Evolutionary conservation across 2,797 vertebrate genomes (phyloP).

Genomic region (Malacoraja senta): DNA sequence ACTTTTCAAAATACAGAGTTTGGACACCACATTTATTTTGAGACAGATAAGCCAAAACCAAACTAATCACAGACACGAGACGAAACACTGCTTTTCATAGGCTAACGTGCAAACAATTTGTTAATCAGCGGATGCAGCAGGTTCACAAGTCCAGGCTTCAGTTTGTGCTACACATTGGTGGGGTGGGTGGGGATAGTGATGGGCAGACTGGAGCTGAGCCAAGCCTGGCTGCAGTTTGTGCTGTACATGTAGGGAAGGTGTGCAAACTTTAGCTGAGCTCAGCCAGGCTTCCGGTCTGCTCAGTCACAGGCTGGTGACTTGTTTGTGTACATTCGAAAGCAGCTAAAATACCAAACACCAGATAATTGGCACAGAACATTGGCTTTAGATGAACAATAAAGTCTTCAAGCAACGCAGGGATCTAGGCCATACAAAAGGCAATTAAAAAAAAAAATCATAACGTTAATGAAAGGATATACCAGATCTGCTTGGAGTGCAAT

Average conservation of each 20-base stretch:
- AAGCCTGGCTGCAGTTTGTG: conserved; percentile 5
- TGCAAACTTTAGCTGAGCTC: conserved; percentile 27
- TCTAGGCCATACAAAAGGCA: neutral
- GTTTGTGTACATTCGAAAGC: conserved; percentile 25
- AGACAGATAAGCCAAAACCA: conserved; percentile 34
- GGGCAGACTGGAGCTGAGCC: neutral
- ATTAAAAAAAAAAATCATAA: neutral
- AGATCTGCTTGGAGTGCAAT: neutral
- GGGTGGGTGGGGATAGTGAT: neutral
- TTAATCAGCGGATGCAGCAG: conserved; percentile 20
- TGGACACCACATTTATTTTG: conserved; percentile 34
- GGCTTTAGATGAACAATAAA: conserved; percentile 22
- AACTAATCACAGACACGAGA: conserved; percentile 35
- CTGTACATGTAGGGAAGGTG: conserved; percentile 3
- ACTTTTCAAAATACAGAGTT: conserved; percentile 36
- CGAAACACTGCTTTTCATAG: conserved; percentile 30
- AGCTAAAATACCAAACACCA: conserved; percentile 31
- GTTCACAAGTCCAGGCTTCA: conserved; percentile 1
- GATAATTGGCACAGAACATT: conserved; percentile 31
- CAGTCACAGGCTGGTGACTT: conserved; percentile 24
- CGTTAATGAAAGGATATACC: neutral
- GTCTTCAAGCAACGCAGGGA: conserved; percentile 30
- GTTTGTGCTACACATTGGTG: no score
- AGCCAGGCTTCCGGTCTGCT: conserved; percentile 15
- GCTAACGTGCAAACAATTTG: conserved; percentile 35